A percentile compares a stretch with the other conserved stretches of the same genome.
Evolutionary conservation across 2,888 invertebrate genomes (phyloP).

Genomic region (Drosophila neotestacea): DNA sequence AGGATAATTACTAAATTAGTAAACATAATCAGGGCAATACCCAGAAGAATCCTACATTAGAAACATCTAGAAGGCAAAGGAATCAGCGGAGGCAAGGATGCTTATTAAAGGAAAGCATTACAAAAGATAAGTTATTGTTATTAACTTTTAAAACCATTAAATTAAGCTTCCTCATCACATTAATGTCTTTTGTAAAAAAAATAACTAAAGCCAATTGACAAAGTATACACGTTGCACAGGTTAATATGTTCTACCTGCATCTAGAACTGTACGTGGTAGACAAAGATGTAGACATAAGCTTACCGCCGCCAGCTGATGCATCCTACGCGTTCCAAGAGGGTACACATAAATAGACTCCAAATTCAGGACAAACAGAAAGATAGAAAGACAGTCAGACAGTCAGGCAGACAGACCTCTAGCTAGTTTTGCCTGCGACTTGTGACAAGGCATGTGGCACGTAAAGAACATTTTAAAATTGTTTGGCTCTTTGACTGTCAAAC

Average conservation of each 20-base stretch:
- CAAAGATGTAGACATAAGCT: slow-evolving; percentile 16
- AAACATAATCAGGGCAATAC: slow-evolving; percentile 4
- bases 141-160: too few relatives aligned
- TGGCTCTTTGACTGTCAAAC: slow-evolving; percentile 23
- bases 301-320: slow-evolving; percentile 66
- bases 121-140: too few relatives aligned
- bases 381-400: slow-evolving; percentile 13
- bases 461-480: slow-evolving; percentile 58
- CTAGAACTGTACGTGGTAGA: slow-evolving; percentile 35
- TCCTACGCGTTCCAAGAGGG: slow-evolving; percentile 51
- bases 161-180: not conserved
- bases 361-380: not conserved
- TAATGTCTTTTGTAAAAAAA: not conserved
- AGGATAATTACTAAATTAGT: slow-evolving; percentile 75
- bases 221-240: slow-evolving; percentile 33
- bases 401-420: slow-evolving; percentile 8
- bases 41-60: slow-evolving; percentile 27
- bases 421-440: slow-evolving; percentile 3
- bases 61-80: slow-evolving; percentile 5
- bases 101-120: too few relatives aligned
- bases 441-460: slow-evolving; percentile 18
- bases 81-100: not conserved
- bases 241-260: slow-evolving; percentile 5
- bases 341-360: not conserved
- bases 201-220: not conserved